A percentile compares a stretch with the other conserved stretches of the same genome.
phyloP scores from a whole-genome alignment of 2,113 vertebrate genomes.

The Tenebrosternarchus preto region DNA sequence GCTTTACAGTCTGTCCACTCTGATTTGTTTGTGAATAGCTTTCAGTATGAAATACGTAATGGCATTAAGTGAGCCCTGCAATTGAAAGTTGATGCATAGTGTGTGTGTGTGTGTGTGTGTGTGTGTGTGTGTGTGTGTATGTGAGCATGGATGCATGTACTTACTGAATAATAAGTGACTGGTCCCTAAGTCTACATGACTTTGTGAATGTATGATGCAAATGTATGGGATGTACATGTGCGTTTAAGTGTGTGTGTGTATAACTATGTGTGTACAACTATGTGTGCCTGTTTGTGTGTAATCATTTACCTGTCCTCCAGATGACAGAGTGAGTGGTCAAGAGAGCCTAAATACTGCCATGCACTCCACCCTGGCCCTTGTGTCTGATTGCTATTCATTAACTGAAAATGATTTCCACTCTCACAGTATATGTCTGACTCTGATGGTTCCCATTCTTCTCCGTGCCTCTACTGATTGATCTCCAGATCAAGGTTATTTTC shows the following conservation, averaged over 20 bases:
- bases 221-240: too few relatives aligned
- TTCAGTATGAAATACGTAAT: constrained; percentile 12
- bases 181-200: neutral
- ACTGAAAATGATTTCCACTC: constrained; percentile 36
- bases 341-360: neutral
- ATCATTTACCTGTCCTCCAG: neutral
- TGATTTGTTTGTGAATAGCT: constrained; percentile 4
- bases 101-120: neutral
- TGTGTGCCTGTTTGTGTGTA: neutral
- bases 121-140: neutral
- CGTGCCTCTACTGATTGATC: constrained; percentile 12
- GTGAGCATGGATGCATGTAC: neutral
- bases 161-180: neutral
- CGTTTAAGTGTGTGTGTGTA: neutral
- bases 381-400: constrained; percentile 14
- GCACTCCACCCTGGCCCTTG: neutral
- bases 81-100: constrained; percentile 5
- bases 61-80: neutral
- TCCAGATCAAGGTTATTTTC: constrained; percentile 32
- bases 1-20: neutral
- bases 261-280: neutral
- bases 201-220: neutral
- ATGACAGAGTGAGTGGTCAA: constrained; percentile 14
- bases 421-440: neutral
- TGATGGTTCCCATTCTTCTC: constrained; percentile 19